These are phyloP conservation scores for Cryptosula pallasiana DNA, from an alignment of 2,888 invertebrate genomes.

Conservation along the genomic window DNA sequence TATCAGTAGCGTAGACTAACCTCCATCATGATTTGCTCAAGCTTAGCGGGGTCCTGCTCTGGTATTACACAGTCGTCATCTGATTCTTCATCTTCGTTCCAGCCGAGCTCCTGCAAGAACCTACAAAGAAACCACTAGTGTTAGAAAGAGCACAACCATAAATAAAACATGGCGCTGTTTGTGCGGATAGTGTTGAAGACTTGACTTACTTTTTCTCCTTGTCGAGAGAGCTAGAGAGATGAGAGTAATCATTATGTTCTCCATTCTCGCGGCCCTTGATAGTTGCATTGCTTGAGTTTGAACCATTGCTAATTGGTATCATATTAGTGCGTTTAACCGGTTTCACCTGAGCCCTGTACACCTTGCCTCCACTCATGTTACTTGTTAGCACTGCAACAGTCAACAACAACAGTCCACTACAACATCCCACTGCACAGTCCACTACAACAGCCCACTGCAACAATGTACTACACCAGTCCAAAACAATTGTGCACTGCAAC, in stretches of 20 bases:
- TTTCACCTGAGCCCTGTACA: constrained; percentile 22
- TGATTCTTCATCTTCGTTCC: constrained; percentile 13
- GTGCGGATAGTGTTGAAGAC: background rate
- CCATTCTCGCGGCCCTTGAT: background rate
- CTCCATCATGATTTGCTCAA: constrained; percentile 13
- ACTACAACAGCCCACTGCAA: no score
- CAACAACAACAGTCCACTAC: no score
- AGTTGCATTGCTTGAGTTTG: background rate
- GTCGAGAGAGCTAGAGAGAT: constrained; percentile 3
- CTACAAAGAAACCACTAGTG: background rate
- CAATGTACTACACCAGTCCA: no score
- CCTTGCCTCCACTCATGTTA: constrained; percentile 13
- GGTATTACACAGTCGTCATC: constrained; percentile 16
- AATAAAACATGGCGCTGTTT: no score
- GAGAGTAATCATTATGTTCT: background rate
- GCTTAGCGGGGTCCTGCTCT: constrained; percentile 19
- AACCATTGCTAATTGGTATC: background rate
- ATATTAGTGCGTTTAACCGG: constrained; percentile 17
- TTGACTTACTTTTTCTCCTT: constrained; percentile 14
- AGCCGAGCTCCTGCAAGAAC: constrained; percentile 9
- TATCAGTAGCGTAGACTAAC: background rate
- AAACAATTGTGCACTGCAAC: no score
- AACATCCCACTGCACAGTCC: no score
- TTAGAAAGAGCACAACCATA: background rate
- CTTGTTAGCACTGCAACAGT: constrained; percentile 17